A percentile compares a stretch with the other conserved stretches of the same genome.
These are phyloP conservation scores for Ctenochaetus hawaiiensis DNA, from an alignment of 2,797 vertebrate species.

Conservation along the genomic window DNA sequence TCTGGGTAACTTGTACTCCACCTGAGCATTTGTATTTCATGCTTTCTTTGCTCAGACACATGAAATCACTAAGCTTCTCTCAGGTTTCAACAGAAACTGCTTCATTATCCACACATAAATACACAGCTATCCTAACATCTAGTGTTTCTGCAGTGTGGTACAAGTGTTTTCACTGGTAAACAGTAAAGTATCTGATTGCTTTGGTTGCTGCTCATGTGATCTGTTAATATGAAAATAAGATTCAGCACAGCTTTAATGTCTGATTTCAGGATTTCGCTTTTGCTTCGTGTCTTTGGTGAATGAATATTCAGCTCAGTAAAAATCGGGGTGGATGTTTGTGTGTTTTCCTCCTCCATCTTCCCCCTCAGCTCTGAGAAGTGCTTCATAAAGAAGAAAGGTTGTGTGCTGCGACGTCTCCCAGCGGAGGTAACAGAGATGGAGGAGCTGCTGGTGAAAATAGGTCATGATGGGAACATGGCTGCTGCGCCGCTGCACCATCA, in stretches of 20 bases:
- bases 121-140: too few relatives aligned
- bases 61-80: too few relatives aligned
- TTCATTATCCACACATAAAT: too few relatives aligned
- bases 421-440: not conserved
- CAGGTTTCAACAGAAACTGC: too few relatives aligned
- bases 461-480: constrained; percentile 21
- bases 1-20: too few relatives aligned
- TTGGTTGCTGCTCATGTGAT: too few relatives aligned
- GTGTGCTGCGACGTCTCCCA: not conserved
- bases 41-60: too few relatives aligned
- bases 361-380: not conserved
- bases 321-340: not conserved
- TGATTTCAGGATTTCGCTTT: not conserved
- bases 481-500: constrained; percentile 8
- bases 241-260: not conserved
- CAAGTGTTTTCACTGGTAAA: too few relatives aligned
- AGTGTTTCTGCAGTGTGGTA: too few relatives aligned
- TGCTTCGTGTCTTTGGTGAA: not conserved
- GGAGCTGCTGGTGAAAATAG: constrained; percentile 29
- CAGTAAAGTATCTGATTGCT: too few relatives aligned
- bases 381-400: not conserved
- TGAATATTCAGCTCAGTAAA: not conserved
- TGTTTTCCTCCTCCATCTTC: not conserved
- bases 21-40: too few relatives aligned
- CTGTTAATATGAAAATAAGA: too few relatives aligned